Evolutionary conservation across 1,140 invertebrate species (phyloP), one percentile per base, ranked within the genome.

Genomic region (Brevipalpus yothersi): DNA sequence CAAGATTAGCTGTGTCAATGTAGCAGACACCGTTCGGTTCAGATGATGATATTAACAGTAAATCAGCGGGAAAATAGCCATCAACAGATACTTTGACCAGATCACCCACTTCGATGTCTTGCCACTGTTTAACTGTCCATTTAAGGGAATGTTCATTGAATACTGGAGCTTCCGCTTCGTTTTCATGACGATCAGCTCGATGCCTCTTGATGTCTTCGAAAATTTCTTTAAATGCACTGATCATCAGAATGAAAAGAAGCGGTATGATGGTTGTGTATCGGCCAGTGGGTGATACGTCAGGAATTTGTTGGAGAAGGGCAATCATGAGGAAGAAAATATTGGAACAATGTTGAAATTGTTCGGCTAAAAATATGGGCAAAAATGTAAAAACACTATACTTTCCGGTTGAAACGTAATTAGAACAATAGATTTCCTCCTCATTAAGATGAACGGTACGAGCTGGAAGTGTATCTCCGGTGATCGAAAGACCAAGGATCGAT

Each of bases 1-100:
- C 95, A 65, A 99, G 74, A 75, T 98, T 98, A 21, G 93, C 86
- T 15, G 95, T 99, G 75, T 99, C 94, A 67, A 99, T 94, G 72
- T 98, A 99, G 68, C 91, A 95, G 77, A 99, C 90, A 53, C 62
- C 62, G 51, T 56, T 63, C n/a, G 60, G 58, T 23, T 64, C 63
- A 53, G n/a, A 45, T 9, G 89, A 92, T 0, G 90, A 81, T 60
- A 95, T 70, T 9, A 95, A 68, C 59, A 94, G 75, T 41, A 96
- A 74, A 76, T 96, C 92, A 15, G 89, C 89, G 8, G 92, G 91
- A 71, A 96, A 95, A 72, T 92, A 90, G 9, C 81, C 80, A 68
- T 91, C 87, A 72, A 89, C 89, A 64, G 77, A 74, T 9, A 23
- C n/a, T 75, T 87, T 88, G 60, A 91, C 83, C 64, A 95, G 81